Evolutionary conservation across 2,113 vertebrate genomes (phyloP).

Genomic region (Aix galericulata): DNA sequence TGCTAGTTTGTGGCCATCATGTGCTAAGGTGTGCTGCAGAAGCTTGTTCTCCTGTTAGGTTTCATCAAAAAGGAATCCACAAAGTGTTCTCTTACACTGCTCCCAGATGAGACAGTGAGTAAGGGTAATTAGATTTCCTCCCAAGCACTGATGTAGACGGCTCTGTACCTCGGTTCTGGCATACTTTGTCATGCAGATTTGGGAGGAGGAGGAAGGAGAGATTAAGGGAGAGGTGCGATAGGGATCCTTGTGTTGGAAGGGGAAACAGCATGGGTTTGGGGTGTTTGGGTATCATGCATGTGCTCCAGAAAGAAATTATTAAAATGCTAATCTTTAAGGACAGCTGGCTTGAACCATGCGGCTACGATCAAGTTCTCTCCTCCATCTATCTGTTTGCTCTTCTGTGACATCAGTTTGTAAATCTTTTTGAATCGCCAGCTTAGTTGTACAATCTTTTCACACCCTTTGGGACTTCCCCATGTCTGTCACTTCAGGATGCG

Average conservation of each 20-base stretch:
- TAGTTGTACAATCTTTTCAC: background rate
- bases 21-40: rapidly evolving
- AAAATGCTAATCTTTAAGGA: background rate
- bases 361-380: background rate
- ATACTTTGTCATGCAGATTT: background rate
- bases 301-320: background rate
- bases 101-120: background rate
- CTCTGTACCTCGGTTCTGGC: background rate
- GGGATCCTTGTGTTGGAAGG: background rate
- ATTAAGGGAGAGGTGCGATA: background rate
- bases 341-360: background rate
- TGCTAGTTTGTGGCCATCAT: background rate
- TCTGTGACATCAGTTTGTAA: background rate
- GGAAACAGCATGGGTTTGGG: background rate
- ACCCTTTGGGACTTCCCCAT: background rate
- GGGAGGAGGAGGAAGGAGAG: background rate
- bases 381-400: background rate
- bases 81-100: background rate
- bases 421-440: background rate
- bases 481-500: background rate
- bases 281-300: rapidly evolving
- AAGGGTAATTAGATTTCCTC: background rate
- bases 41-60: background rate
- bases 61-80: background rate
- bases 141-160: background rate